These are phyloP conservation scores for Hormaphis cornu DNA, from an alignment of 1,140 invertebrate species.

Conservation along the genomic window DNA sequence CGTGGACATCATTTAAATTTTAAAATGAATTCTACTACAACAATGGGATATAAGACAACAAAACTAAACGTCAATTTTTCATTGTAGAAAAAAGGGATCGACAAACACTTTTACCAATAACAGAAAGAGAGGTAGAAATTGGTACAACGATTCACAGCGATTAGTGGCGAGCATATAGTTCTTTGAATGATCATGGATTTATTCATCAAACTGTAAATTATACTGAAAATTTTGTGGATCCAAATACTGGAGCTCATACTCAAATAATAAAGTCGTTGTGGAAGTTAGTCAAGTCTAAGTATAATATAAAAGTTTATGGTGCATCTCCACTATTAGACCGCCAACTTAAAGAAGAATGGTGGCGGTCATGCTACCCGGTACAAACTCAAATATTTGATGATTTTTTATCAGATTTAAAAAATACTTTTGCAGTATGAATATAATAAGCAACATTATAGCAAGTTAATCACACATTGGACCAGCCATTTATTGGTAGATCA, in stretches of 20 bases:
- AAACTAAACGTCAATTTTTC: neutral
- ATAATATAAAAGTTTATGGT: neutral
- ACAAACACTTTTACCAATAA: conserved; percentile 41
- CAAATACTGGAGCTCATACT: neutral
- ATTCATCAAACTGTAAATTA: conserved; percentile 32
- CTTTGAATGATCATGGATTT: conserved; percentile 2
- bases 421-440: no score
- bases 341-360: no score
- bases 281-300: neutral
- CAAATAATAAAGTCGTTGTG: neutral
- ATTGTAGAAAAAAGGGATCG: conserved; percentile 44
- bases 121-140: conserved; percentile 19
- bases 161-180: neutral
- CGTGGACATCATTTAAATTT: no score
- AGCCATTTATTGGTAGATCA: no score
- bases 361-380: no score
- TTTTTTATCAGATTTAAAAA: neutral
- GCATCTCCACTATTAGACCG: neutral
- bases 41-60: no score
- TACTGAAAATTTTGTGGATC: conserved; percentile 23
- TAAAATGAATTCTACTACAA: no score
- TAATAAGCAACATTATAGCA: no score
- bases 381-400: neutral
- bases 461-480: no score
- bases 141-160: neutral